phyloP scores from a whole-genome alignment of 2,113 vertebrate species.

The Rhinolophus sinicus region DNA sequence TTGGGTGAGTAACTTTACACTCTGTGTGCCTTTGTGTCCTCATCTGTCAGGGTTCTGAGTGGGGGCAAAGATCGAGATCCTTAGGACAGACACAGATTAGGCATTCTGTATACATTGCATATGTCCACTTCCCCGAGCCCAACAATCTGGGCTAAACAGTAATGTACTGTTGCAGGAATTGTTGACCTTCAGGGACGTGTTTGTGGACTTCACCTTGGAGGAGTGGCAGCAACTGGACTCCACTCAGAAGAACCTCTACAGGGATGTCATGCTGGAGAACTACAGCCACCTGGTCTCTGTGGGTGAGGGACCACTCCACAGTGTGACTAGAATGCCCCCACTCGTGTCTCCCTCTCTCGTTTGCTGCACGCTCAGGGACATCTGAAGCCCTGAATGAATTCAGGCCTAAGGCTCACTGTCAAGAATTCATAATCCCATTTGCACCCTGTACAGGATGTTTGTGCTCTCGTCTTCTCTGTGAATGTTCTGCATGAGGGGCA shows the following conservation, averaged over 20 bases:
- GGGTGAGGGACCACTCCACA: background rate
- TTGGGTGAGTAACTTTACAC: background rate
- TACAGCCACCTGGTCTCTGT: slow-evolving; percentile 47
- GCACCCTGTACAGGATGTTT: background rate
- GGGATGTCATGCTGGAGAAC: slow-evolving; percentile 53
- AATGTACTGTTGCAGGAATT: slow-evolving; percentile 16
- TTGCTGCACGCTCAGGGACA: background rate
- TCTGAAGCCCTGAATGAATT: background rate
- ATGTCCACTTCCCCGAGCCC: background rate
- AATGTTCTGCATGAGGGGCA: background rate
- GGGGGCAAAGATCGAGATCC: background rate
- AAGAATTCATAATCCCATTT: background rate
- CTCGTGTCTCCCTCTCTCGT: background rate
- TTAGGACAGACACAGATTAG: background rate
- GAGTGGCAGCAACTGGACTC: slow-evolving; percentile 50
- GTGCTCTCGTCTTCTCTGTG: background rate
- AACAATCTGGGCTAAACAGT: background rate
- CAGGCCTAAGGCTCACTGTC: background rate
- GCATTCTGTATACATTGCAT: background rate
- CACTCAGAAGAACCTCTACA: slow-evolving; percentile 42
- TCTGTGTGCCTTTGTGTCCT: background rate
- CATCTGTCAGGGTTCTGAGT: background rate
- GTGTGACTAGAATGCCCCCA: background rate
- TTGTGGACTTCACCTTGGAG: slow-evolving; percentile 48
- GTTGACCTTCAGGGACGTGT: slow-evolving; percentile 55